These are phyloP conservation scores for Myopa testacea DNA, from an alignment of 2,888 invertebrate species.

Conservation along the genomic window DNA sequence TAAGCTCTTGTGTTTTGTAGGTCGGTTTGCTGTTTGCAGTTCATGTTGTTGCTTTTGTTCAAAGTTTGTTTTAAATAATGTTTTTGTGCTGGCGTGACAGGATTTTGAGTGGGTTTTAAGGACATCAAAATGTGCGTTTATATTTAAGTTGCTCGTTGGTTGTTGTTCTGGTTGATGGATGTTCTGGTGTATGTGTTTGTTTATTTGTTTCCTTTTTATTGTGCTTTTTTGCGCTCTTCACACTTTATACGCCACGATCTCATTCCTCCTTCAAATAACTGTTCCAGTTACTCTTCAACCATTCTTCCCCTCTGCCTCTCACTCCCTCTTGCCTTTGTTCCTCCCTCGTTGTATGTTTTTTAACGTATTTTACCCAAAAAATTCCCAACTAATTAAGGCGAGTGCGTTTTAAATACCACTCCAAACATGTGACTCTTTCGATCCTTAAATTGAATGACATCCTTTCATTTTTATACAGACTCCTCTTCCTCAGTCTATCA, in stretches of 20 bases:
- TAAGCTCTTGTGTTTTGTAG: conserved; percentile 14
- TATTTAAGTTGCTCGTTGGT: conserved; percentile 7
- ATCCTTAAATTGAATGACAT: too few species aligned
- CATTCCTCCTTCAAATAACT: too few species aligned
- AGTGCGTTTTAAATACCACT: too few species aligned
- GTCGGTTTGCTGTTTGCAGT: conserved; percentile 8
- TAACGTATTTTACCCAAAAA: conserved; percentile 53
- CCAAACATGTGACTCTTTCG: too few species aligned
- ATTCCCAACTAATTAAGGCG: conserved; percentile 50
- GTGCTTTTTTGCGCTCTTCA: too few species aligned
- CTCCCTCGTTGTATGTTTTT: conserved; percentile 18
- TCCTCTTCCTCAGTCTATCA: conserved; percentile 43
- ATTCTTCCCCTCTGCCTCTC: too few species aligned
- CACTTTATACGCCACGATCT: too few species aligned
- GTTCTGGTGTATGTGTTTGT: too few species aligned
- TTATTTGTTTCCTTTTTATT: too few species aligned
- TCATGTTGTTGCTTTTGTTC: neutral
- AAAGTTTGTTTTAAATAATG: conserved; percentile 11
- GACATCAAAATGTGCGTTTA: conserved; percentile 24
- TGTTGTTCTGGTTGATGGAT: conserved; percentile 20
- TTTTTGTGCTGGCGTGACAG: conserved; percentile 39
- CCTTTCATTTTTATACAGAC: too few species aligned
- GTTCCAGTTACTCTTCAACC: too few species aligned
- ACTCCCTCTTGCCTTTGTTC: too few species aligned
- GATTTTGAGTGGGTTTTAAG: conserved; percentile 47